These are phyloP conservation scores for Astropecten irregularis DNA, from an alignment of 53 echinoderm and acorn worm genomes.

Conservation along the genomic window DNA sequence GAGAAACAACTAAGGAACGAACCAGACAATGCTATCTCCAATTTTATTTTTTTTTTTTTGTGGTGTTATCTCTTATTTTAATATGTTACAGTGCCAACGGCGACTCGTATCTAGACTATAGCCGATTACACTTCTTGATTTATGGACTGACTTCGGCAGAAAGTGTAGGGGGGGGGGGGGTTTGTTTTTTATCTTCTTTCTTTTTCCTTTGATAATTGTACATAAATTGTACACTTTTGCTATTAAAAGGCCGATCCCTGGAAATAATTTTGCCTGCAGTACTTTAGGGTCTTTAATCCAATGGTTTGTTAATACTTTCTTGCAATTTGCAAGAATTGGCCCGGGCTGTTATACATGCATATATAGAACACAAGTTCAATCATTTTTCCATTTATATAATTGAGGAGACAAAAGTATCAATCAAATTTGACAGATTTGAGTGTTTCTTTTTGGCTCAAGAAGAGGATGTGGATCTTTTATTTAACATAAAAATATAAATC, in stretches of 20 bases:
- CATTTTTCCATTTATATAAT: too few relatives aligned
- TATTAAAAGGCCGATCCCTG: too few relatives aligned
- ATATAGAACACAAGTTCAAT: too few relatives aligned
- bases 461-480: too few relatives aligned
- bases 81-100: neutral
- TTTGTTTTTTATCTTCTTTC: neutral
- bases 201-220: neutral
- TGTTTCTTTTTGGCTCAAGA: too few relatives aligned
- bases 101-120: conserved; percentile 22
- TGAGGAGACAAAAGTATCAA: too few relatives aligned
- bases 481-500: too few relatives aligned
- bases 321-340: neutral
- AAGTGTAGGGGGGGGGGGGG: neutral
- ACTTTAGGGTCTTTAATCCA: too few relatives aligned
- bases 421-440: too few relatives aligned
- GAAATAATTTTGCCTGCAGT: too few relatives aligned
- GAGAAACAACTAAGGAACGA: neutral
- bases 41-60: neutral
- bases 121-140: conserved; percentile 43
- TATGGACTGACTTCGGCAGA: neutral
- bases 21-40: neutral
- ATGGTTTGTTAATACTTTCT: too few relatives aligned
- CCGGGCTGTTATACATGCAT: too few relatives aligned
- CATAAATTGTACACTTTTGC: conserved; percentile 25
- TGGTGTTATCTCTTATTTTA: neutral